phyloP scores from a whole-genome alignment of 2,797 vertebrate species.

The Iguana delicatissima region DNA sequence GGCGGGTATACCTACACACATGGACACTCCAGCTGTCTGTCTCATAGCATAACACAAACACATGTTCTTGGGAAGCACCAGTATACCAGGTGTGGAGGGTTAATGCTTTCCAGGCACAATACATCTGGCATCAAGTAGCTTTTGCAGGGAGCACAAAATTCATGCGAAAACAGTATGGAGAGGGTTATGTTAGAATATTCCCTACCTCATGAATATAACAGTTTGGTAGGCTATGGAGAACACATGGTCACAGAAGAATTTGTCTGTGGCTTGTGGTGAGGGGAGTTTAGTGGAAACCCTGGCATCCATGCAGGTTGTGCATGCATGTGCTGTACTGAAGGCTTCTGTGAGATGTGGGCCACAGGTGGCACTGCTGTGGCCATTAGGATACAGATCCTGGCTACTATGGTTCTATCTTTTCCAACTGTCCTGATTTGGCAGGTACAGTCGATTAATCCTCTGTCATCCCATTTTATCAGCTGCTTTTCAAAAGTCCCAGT shows the following conservation, averaged over 20 bases:
- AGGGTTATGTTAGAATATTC: not conserved
- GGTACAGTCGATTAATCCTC: no score
- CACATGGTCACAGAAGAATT: not conserved
- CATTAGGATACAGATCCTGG: not conserved
- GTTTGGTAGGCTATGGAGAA: not conserved
- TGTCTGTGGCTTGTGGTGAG: not conserved
- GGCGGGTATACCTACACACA: not conserved
- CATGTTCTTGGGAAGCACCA: not conserved
- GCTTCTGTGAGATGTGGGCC: not conserved
- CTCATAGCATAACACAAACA: not conserved
- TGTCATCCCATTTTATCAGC: no score
- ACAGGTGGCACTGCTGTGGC: not conserved
- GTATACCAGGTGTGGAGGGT: not conserved
- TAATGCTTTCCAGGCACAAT: not conserved
- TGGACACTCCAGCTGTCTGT: not conserved
- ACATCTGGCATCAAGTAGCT: not conserved
- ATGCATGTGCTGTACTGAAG: not conserved
- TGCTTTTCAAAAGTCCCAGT: no score
- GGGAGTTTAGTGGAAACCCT: not conserved
- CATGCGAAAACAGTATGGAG: not conserved
- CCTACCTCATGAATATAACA: not conserved
- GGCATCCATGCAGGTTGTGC: not conserved
- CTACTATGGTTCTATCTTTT: no score
- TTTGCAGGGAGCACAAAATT: not conserved
- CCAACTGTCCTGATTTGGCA: no score